Conservation (phyloP, 2,113 vertebrate genomes). For the Cyanoramphus novaezelandiae region DNA sequence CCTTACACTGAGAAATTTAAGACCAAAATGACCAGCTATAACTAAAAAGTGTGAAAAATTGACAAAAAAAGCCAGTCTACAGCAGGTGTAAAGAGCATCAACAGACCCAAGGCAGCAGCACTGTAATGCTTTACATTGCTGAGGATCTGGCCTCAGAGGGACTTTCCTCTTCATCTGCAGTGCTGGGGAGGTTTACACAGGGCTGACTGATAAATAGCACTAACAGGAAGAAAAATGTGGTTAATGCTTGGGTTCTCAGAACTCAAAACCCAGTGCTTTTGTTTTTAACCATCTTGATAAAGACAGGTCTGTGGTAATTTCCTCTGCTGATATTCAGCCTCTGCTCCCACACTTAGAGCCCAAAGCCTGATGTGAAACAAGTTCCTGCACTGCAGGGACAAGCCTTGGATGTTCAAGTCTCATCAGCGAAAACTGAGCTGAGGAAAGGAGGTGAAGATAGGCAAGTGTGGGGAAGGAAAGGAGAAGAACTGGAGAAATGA, state of each 20-base stretch:
- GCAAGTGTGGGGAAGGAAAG: neutral
- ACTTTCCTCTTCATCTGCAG: neutral
- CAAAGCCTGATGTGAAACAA: neutral
- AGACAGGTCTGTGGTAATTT: neutral
- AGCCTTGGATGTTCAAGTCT: neutral
- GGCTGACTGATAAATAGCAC: neutral
- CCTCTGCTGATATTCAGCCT: neutral
- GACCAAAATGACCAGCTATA: neutral
- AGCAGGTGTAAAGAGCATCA: neutral
- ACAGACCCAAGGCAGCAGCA: neutral
- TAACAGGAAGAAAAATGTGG: neutral
- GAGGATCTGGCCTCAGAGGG: neutral
- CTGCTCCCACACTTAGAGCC: neutral
- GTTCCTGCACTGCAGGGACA: neutral
- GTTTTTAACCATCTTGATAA: neutral
- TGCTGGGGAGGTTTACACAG: neutral
- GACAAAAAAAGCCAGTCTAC: neutral
- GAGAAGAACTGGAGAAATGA: neutral
- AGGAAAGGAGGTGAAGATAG: neutral
- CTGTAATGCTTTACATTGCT: neutral
- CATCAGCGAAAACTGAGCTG: fast-evolving
- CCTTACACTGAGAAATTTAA: neutral
- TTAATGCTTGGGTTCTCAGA: neutral
- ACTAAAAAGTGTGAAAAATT: neutral
- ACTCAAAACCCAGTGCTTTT: fast-evolving